phyloP scores from a whole-genome alignment of 2,888 invertebrate genomes.

The Hyles lineata region DNA sequence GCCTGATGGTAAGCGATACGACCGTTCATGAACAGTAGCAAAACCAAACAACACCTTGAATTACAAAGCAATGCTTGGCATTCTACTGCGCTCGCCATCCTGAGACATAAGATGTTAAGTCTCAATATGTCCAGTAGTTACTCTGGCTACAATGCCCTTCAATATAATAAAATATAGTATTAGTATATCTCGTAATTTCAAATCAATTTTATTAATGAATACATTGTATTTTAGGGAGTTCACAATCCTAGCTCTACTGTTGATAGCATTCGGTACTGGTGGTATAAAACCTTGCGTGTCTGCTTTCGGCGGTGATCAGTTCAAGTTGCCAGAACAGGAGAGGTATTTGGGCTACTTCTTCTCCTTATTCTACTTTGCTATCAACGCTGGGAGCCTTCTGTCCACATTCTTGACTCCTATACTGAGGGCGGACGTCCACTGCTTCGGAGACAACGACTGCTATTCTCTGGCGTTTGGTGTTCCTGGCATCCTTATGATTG shows the following conservation, averaged over 20 bases:
- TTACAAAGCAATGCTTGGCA: no score
- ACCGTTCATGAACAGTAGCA: no score
- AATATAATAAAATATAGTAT: no score
- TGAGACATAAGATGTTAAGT: no score
- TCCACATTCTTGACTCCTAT: conserved; percentile 95
- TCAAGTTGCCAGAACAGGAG: conserved; percentile 91
- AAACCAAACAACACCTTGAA: no score
- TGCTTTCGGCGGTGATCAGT: conserved; percentile 98
- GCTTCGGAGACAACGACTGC: conserved; percentile 91
- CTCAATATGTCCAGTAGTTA: no score
- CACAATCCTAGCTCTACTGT: conserved; percentile 87
- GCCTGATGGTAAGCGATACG: no score
- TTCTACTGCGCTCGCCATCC: no score
- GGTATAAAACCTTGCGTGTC: conserved; percentile 98
- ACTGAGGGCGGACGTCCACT: conserved; percentile 90
- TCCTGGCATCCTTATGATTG: conserved; percentile 93
- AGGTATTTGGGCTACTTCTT: conserved; percentile 93
- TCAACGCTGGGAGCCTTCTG: conserved; percentile 95
- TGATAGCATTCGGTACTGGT: conserved; percentile 96
- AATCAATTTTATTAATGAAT: background rate
- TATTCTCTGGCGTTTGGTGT: conserved; percentile 95
- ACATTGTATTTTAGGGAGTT: conserved; percentile 78
- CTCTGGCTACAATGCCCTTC: no score
- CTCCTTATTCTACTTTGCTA: conserved; percentile 97
- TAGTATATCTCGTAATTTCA: no score